Percentiles rank a stretch among this genome's conserved stretches.
Conservation (phyloP, 2,113 vertebrate species). For the Otis tarda region DNA sequence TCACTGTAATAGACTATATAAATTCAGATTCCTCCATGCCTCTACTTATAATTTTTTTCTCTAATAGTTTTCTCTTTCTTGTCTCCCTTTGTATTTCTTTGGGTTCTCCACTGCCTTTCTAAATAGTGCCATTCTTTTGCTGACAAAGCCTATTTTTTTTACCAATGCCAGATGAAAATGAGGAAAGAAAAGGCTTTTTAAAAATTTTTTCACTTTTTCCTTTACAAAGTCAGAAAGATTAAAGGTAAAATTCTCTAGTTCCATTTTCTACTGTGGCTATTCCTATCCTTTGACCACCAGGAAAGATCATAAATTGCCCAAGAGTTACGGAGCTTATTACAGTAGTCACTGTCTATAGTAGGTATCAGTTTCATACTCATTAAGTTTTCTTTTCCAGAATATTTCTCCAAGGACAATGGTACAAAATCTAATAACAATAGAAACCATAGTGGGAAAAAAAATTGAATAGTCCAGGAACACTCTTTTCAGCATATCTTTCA, state of each 20-base stretch:
- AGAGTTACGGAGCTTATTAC: neutral
- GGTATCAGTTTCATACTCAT: neutral
- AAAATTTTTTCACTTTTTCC: neutral
- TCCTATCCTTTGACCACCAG: constrained; percentile 1
- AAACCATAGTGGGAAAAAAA: neutral
- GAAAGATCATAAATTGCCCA: constrained; percentile 12
- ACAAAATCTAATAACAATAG: neutral
- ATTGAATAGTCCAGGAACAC: neutral
- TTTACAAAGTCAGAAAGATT: neutral
- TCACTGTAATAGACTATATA: neutral
- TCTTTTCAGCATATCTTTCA: neutral
- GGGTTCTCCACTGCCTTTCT: neutral
- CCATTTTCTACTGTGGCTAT: neutral
- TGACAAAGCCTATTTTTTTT: neutral
- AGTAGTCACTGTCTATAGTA: neutral
- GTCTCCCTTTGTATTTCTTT: neutral
- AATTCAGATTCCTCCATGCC: neutral
- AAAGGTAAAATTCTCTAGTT: constrained; percentile 7
- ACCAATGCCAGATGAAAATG: neutral
- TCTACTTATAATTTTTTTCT: neutral
- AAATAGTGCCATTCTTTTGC: neutral
- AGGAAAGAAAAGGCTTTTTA: neutral
- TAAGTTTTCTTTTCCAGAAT: neutral
- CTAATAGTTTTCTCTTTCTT: neutral
- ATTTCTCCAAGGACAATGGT: neutral